A percentile compares a stretch with the other conserved stretches of the same genome.
phyloP scores from a whole-genome alignment of 2,113 vertebrate genomes.

The Nycticryphes semicollaris region DNA sequence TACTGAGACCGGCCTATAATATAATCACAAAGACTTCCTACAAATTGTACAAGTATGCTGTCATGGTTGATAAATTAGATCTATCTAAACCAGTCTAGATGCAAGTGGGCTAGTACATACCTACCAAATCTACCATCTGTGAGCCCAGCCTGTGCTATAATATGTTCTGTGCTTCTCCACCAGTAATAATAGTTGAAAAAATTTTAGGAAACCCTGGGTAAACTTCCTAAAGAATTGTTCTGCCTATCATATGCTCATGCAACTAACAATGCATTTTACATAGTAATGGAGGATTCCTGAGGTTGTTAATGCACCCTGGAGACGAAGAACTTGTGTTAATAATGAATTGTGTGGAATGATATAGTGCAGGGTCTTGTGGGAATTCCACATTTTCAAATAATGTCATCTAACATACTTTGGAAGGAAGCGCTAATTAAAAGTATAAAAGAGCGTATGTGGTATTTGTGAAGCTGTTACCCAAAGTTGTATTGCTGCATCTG shows the following conservation, averaged over 20 bases:
- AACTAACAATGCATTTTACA: background rate
- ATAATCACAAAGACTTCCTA: background rate
- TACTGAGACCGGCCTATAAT: background rate
- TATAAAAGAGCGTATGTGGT: background rate
- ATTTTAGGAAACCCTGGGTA: background rate
- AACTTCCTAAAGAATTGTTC: background rate
- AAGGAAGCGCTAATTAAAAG: conserved; percentile 32
- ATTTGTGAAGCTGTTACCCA: background rate
- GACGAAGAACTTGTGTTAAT: rapidly evolving
- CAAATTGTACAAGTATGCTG: background rate
- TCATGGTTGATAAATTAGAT: background rate
- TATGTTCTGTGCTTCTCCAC: background rate
- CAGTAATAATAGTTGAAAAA: background rate
- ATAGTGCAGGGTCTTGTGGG: background rate
- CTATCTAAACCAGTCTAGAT: background rate
- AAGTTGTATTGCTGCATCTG: background rate
- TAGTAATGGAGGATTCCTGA: background rate
- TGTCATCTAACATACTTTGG: background rate
- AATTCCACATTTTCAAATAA: background rate
- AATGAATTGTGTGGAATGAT: background rate
- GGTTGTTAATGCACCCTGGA: background rate
- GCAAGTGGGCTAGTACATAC: background rate
- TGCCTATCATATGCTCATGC: background rate
- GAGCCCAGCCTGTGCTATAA: background rate
- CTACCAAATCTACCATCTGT: background rate